phyloP scores from a whole-genome alignment of 2,113 vertebrate genomes.

The Zosterops borbonicus region DNA sequence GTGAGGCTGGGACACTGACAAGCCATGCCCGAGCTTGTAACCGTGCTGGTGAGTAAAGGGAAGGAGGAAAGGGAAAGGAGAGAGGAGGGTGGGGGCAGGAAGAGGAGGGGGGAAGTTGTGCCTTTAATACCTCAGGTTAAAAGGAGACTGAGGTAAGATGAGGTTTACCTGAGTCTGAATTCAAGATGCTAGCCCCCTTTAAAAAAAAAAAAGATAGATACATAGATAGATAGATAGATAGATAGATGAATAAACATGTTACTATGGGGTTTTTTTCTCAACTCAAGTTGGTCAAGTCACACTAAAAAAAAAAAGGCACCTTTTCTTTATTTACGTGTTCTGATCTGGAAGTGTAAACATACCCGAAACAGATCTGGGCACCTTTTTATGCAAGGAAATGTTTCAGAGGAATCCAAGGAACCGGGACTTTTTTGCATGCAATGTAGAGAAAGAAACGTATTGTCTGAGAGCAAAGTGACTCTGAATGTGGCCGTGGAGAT shows the following conservation, averaged over 20 bases:
- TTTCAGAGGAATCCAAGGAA: not conserved
- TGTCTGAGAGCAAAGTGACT: slow-evolving; percentile 18
- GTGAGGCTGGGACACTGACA: not conserved
- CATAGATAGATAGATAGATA: not conserved
- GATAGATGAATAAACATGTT: not conserved
- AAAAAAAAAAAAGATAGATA: not conserved
- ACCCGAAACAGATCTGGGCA: not conserved
- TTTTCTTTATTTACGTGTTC: not conserved
- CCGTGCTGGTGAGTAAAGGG: fast-evolving
- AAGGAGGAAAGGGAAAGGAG: not conserved
- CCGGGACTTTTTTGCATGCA: not conserved
- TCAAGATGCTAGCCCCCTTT: not conserved
- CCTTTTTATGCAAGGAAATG: not conserved
- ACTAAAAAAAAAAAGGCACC: not conserved
- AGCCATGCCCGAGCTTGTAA: not conserved
- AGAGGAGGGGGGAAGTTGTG: not conserved
- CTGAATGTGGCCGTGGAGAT: not conserved
- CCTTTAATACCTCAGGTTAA: not conserved
- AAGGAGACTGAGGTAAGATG: not conserved
- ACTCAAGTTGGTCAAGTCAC: not conserved
- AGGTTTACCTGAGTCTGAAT: not conserved
- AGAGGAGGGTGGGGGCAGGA: fast-evolving
- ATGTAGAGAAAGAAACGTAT: not conserved
- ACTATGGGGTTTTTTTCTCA: not conserved
- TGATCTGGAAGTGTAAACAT: not conserved